Base-by-base conservation (phyloP, 2,113 vertebrate genomes). In the Prolemur simus region DNA sequence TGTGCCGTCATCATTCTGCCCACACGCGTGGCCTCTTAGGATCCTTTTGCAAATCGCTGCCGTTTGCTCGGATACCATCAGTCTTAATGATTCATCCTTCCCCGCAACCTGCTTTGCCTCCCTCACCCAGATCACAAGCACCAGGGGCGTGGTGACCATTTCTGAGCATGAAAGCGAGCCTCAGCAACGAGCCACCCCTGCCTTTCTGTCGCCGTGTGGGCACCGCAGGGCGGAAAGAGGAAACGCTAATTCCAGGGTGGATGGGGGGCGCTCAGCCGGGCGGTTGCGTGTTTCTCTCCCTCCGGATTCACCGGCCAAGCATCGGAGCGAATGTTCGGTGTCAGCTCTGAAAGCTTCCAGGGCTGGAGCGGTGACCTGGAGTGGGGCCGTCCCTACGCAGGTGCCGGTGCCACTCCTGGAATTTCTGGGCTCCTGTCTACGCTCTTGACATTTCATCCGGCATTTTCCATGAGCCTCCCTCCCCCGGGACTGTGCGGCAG, bases 241-340 rank as follows among this genome's bases (percentile, higher is more conserved):
- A 27, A 42, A 0, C 0, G 1, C 23, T 1, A 0, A 0, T 34
- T 63, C 66, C 37, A 3, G 39, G 17, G 2, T 29, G 37, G n/a
- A 1, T 0, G 49, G 13, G 60, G 9, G 13, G 32, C 0, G 49
- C 34, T 56, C 1, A 0, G 39, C 39, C 13, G 0, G 18, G 23
- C 1, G 7, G 6, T 2, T 2, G n/a, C 27, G 58, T 5, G 10
- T 34, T 58, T 14, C 34, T 0, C 1, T 8, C 45, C 68, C 49
- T 56, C 15, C 0, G 32, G 25, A 4, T 8, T 4, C 34, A 21
- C 1, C 0, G 1, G 37, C 0, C 13, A 3, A 54, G 37, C 32
- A 4, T 21, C 14, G 2, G 10, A 27, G 54, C 4, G 1, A 23
- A 5, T 7, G 12, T 0, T 11, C 2, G 4, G 32, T 47, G 45